Percentiles rank a stretch among this genome's conserved stretches.
These are phyloP conservation scores for Atethmia centrago DNA, from an alignment of 2,888 invertebrate genomes.

Conservation along the genomic window DNA sequence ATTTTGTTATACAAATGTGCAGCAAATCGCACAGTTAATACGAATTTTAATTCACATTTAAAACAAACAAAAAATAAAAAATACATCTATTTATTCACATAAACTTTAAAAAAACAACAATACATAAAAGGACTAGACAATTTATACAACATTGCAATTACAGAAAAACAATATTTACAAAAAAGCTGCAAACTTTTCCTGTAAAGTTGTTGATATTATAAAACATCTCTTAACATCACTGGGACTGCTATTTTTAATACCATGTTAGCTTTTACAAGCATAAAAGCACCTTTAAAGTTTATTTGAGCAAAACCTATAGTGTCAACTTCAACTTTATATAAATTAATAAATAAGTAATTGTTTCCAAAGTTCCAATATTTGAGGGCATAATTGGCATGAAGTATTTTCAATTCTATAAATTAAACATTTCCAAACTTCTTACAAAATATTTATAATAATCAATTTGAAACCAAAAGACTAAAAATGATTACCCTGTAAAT, in stretches of 20 bases:
- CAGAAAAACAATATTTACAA: conserved; percentile 45
- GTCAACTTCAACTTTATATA: background rate
- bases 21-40: background rate
- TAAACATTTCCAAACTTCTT: background rate
- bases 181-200: background rate
- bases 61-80: conserved; percentile 18
- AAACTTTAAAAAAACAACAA: conserved; percentile 49
- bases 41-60: background rate
- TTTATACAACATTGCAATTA: conserved; percentile 34
- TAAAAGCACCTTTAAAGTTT: background rate
- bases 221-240: background rate
- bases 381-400: background rate
- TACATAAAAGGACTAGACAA: conserved; percentile 59
- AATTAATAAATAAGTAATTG: background rate
- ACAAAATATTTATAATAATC: too few species aligned
- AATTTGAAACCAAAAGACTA: conserved; percentile 25
- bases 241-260: conserved; percentile 11
- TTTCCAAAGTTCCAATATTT: background rate
- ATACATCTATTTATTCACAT: conserved; percentile 47
- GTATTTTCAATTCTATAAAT: background rate
- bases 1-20: background rate
- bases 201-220: background rate
- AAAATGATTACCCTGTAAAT: conserved; percentile 32
- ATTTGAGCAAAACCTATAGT: conserved; percentile 41
- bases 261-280: background rate